Evolutionary conservation across 2,113 vertebrate genomes (phyloP).

Genomic region (Chaetodon auriga): DNA sequence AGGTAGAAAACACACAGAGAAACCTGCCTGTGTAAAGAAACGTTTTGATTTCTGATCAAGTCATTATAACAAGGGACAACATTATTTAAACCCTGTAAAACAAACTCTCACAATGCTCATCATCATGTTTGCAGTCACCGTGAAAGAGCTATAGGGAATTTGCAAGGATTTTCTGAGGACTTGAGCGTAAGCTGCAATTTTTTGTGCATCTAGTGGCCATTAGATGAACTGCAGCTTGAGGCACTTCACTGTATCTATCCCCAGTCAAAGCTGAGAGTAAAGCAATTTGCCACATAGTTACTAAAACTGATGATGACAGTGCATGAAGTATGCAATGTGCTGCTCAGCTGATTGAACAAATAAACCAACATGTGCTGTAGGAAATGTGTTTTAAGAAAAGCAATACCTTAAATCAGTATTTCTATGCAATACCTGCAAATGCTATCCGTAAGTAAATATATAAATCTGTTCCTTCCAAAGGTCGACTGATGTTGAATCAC

Average conservation of each 20-base stretch:
- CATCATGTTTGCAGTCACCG: not conserved
- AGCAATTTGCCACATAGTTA: not conserved
- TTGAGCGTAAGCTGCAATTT: not conserved
- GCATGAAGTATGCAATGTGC: no score
- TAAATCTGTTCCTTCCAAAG: not conserved
- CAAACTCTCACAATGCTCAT: not conserved
- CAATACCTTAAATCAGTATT: not conserved
- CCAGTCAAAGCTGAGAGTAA: not conserved
- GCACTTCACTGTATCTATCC: not conserved
- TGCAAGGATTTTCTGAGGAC: not conserved
- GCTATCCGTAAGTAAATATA: not conserved
- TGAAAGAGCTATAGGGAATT: not conserved
- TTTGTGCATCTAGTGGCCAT: not conserved
- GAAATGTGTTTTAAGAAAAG: not conserved
- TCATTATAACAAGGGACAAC: not conserved
- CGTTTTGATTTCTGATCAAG: not conserved
- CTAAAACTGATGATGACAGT: no score
- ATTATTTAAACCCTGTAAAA: not conserved
- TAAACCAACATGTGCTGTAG: no score
- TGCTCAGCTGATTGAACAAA: no score
- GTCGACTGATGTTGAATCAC: not conserved
- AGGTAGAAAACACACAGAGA: not conserved
- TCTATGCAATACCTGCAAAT: not conserved
- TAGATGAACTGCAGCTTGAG: constrained; percentile 1
- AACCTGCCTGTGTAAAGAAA: not conserved